phyloP scores from a whole-genome alignment of 2,888 invertebrate genomes.

The Stenchaetothrips biformis region DNA sequence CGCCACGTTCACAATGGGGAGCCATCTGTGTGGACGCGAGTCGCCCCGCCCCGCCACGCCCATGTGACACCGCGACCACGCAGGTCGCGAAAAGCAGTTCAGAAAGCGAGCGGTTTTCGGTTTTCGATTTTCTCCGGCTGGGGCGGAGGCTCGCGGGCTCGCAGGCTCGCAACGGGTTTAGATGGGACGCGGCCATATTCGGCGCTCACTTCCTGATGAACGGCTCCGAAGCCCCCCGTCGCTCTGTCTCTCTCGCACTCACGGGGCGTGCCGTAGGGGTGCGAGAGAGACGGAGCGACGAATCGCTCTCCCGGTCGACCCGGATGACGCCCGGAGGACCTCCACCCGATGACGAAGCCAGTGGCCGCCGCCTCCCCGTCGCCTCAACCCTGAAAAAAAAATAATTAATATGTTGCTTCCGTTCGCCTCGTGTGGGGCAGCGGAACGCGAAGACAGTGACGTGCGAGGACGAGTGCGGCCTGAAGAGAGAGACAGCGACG shows the following conservation, averaged over 20 bases:
- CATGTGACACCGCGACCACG: background rate
- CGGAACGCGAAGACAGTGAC: background rate
- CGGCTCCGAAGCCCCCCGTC: background rate
- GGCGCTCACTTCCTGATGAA: constrained; percentile 8
- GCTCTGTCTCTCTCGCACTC: background rate
- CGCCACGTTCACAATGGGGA: too few relatives aligned
- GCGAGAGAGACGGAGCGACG: background rate
- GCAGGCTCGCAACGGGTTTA: background rate
- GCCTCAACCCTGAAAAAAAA: too few relatives aligned
- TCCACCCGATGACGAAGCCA: too few relatives aligned
- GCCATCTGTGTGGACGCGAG: background rate
- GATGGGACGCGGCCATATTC: background rate
- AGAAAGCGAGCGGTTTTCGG: background rate
- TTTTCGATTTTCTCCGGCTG: background rate
- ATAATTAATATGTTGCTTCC: too few relatives aligned
- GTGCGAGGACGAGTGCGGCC: background rate
- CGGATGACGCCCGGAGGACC: background rate
- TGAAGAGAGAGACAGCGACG: background rate
- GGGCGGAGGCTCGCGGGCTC: background rate
- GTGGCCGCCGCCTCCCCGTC: too few relatives aligned
- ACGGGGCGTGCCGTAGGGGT: background rate
- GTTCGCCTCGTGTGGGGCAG: too few relatives aligned
- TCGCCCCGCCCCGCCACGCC: background rate
- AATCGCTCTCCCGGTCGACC: background rate
- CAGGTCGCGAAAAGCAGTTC: background rate